A percentile compares a stretch with the other conserved stretches of the same genome.
Conservation (phyloP, 2,113 vertebrate genomes). For the Perca flavescens region DNA sequence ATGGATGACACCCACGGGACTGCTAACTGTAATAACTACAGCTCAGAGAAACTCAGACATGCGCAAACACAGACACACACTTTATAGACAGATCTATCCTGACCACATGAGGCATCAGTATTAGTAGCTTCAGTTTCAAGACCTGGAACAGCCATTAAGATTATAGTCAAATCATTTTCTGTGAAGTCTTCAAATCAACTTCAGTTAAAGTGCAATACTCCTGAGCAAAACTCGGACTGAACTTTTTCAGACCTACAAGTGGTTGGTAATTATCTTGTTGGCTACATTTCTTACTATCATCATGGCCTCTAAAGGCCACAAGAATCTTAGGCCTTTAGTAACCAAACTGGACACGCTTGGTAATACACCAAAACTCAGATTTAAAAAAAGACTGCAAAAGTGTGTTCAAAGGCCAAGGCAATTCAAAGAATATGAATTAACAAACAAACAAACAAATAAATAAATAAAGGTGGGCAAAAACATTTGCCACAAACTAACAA, state of each 20-base stretch:
- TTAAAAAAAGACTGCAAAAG: background rate
- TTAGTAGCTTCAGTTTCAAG: background rate
- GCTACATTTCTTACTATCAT: background rate
- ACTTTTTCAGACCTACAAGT: background rate
- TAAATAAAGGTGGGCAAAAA: background rate
- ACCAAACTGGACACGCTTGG: no score
- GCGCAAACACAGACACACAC: background rate
- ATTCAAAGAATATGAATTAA: background rate
- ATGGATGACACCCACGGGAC: conserved; percentile 32
- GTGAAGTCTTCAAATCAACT: no score
- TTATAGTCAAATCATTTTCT: background rate
- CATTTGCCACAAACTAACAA: background rate
- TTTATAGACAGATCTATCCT: background rate
- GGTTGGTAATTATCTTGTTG: background rate
- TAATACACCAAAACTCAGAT: background rate
- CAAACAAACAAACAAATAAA: no score
- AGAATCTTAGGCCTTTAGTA: no score
- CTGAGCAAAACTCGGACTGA: no score
- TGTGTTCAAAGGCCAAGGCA: background rate
- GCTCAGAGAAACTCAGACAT: background rate
- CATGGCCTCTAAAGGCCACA: background rate
- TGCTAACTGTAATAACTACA: conserved; percentile 12
- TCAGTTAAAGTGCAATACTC: background rate
- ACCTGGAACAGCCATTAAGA: background rate
- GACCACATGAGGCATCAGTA: background rate